A percentile compares a stretch with the other conserved stretches of the same genome.
Evolutionary conservation across 2,797 vertebrate species (phyloP).

Genomic region (Lepidocolaptes lacrymiger): DNA sequence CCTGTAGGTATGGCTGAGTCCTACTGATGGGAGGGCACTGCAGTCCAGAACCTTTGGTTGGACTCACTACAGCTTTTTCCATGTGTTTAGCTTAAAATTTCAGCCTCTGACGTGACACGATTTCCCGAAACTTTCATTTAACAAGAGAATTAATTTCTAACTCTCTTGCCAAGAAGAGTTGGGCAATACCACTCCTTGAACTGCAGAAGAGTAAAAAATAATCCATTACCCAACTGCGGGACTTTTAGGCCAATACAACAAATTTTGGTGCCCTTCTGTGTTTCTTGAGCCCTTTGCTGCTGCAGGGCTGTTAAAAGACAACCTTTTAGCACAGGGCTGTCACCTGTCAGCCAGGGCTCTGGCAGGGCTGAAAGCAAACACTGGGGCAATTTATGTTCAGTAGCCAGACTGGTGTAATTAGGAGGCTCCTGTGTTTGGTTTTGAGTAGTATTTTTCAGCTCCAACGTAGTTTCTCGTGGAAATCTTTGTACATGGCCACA

Average conservation of each 20-base stretch:
- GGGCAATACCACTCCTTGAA: not conserved
- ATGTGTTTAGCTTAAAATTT: not conserved
- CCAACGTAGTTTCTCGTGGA: not conserved
- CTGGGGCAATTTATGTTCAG: not conserved
- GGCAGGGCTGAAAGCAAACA: not conserved
- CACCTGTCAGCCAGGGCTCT: not conserved
- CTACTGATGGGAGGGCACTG: not conserved
- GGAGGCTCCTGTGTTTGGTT: not conserved
- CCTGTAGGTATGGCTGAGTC: not conserved
- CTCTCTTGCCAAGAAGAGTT: not conserved
- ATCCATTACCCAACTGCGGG: not conserved
- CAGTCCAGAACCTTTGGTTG: rapidly evolving
- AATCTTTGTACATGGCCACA: rapidly evolving
- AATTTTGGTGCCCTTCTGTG: not conserved
- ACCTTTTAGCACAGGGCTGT: not conserved
- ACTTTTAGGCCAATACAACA: not conserved
- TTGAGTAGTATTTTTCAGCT: not conserved
- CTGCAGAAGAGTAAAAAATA: not conserved
- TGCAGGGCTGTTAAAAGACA: rapidly evolving
- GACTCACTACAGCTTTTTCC: not conserved
- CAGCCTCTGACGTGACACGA: rapidly evolving
- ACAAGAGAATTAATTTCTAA: not conserved
- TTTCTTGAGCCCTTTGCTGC: not conserved
- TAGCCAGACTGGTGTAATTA: not conserved
- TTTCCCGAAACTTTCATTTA: not conserved